A percentile compares a stretch with the other conserved stretches of the same genome.
Conservation (phyloP, 2,797 vertebrate species). For the Urosaurus nigricauda region DNA sequence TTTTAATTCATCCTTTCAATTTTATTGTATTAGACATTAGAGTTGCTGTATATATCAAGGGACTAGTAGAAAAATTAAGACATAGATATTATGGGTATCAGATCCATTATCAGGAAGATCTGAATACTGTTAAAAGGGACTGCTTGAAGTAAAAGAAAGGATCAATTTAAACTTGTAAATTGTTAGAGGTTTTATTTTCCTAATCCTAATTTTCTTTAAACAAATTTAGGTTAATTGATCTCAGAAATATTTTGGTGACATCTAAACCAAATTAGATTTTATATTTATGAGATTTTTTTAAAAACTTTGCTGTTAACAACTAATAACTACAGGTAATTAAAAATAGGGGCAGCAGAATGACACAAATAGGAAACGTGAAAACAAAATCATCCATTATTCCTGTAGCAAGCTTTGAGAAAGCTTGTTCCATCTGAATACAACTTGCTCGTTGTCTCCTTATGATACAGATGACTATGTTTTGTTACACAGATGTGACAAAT, state of each 20-base stretch:
- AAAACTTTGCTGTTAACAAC: not conserved
- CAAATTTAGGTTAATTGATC: not conserved
- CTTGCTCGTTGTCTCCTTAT: constrained; percentile 73
- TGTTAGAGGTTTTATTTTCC: constrained; percentile 10
- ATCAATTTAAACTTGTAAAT: constrained; percentile 10
- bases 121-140: not conserved
- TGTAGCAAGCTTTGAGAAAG: constrained; percentile 27
- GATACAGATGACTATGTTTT: constrained; percentile 80
- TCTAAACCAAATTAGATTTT: not conserved
- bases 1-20: not conserved
- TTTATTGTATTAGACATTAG: constrained; percentile 20
- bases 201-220: not conserved
- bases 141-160: constrained; percentile 2
- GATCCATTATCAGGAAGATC: not conserved
- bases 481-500: constrained; percentile 80
- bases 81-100: not conserved
- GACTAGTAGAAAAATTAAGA: constrained; percentile 24
- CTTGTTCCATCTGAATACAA: constrained; percentile 73
- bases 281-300: constrained; percentile 6
- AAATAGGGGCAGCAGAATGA: constrained; percentile 22
- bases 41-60: constrained; percentile 20
- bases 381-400: constrained; percentile 8
- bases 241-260: not conserved
- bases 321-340: constrained; percentile 40
- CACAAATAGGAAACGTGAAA: constrained; percentile 18